A percentile compares a stretch with the other conserved stretches of the same genome.
Conservation (phyloP, 2,888 invertebrate genomes). For the Alentia gelatinosa region DNA sequence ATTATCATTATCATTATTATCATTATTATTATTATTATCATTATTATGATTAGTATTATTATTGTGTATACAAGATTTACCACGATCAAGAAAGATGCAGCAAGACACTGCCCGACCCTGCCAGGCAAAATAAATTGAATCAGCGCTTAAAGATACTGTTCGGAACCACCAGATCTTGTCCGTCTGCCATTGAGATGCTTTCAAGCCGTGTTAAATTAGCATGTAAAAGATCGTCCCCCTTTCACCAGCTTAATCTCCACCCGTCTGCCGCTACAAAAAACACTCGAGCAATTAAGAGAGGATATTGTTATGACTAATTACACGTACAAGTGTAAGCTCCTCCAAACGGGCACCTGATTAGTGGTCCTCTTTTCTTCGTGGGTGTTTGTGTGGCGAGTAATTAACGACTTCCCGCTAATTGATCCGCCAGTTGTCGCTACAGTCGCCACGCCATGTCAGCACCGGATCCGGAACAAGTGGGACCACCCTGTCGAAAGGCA, state of each 20-base stretch:
- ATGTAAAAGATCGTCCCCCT: not conserved
- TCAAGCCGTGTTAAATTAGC: not conserved
- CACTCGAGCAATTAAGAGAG: not conserved
- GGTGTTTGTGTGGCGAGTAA: not conserved
- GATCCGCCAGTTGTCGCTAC: not conserved
- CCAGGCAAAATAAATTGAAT: too few relatives aligned
- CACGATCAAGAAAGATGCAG: too few relatives aligned
- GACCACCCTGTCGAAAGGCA: conserved; percentile 50
- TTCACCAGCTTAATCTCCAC: not conserved
- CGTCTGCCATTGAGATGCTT: too few relatives aligned
- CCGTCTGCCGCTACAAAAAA: conserved; percentile 9
- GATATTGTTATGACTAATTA: not conserved
- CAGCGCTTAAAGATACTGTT: too few relatives aligned
- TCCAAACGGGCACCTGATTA: not conserved
- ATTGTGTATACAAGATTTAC: too few relatives aligned
- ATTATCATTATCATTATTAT: too few relatives aligned
- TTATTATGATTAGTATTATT: too few relatives aligned
- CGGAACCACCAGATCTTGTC: not conserved
- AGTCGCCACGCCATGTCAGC: not conserved
- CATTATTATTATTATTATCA: too few relatives aligned
- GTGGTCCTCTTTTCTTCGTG: not conserved
- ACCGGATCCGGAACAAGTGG: not conserved
- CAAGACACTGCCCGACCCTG: too few relatives aligned
- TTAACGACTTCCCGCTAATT: not conserved
- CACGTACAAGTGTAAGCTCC: not conserved